Evolutionary conservation across 2,797 vertebrate species (phyloP).

Genomic region (Antrozous pallidus): DNA sequence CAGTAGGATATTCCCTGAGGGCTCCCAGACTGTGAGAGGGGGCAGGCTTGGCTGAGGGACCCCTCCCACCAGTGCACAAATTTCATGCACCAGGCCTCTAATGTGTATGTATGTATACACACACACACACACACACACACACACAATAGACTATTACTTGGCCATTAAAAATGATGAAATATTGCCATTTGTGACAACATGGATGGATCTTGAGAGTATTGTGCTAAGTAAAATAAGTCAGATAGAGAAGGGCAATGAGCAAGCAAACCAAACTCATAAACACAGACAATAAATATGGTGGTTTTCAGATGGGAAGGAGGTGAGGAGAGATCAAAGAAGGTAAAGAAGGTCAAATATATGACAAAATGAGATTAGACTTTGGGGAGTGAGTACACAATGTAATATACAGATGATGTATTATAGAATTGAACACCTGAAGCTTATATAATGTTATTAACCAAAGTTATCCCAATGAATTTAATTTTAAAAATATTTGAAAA

Average conservation of each 20-base stretch:
- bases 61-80: no score
- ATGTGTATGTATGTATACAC: no score
- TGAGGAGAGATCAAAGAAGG: background rate
- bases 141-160: background rate
- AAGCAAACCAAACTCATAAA: background rate
- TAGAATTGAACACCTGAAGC: background rate
- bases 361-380: background rate
- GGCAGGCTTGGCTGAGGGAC: no score
- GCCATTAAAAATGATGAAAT: background rate
- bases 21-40: no score
- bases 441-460: background rate
- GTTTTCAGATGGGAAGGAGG: background rate
- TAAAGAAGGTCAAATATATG: background rate
- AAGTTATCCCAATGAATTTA: background rate
- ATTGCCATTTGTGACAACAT: background rate
- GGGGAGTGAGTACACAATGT: background rate
- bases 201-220: background rate
- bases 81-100: no score
- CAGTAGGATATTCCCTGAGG: no score
- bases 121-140: no score
- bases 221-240: background rate
- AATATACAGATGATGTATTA: background rate
- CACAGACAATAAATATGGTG: background rate
- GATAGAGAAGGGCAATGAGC: background rate
- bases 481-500: background rate